Evolutionary conservation across 2,888 invertebrate species (phyloP).

Genomic region (Mythimna pallens): DNA sequence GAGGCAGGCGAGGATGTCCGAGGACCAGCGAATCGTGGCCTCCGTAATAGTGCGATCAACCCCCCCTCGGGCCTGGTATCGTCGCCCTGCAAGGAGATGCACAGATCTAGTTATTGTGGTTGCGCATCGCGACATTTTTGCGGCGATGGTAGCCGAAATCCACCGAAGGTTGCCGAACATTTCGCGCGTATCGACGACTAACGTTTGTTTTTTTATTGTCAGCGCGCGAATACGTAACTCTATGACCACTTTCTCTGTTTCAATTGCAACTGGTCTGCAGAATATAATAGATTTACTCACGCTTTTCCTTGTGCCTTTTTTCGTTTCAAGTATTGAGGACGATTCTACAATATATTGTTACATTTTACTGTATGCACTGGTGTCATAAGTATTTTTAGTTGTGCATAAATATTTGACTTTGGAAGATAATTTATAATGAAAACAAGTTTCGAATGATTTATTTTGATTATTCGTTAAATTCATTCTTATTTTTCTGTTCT

Average conservation of each 20-base stretch:
- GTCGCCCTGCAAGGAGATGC: slow-evolving; percentile 62
- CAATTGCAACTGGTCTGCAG: slow-evolving; percentile 13
- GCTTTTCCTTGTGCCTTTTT: slow-evolving; percentile 13
- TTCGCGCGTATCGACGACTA: slow-evolving; percentile 64
- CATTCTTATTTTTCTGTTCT: slow-evolving; percentile 19
- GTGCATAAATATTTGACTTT: slow-evolving; percentile 36
- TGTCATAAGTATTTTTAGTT: slow-evolving; percentile 47
- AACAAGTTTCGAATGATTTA: slow-evolving; percentile 49
- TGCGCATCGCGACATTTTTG: slow-evolving; percentile 66
- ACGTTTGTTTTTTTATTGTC: slow-evolving; percentile 60
- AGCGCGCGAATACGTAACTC: slow-evolving; percentile 44
- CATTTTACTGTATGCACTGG: neutral
- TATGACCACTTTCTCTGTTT: slow-evolving; percentile 54
- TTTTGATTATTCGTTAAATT: slow-evolving; percentile 23
- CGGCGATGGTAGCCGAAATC: slow-evolving; percentile 75
- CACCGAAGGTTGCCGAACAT: slow-evolving; percentile 73
- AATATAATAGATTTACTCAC: slow-evolving; percentile 28
- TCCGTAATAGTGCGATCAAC: slow-evolving; percentile 67
- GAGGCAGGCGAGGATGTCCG: slow-evolving; percentile 68
- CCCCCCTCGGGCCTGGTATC: slow-evolving; percentile 61
- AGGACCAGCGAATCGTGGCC: slow-evolving; percentile 75
- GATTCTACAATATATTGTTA: neutral
- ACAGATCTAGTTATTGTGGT: slow-evolving; percentile 68
- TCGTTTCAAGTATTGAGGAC: neutral
- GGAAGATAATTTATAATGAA: slow-evolving; percentile 19